Evolutionary conservation across 2,113 vertebrate genomes (phyloP).

Genomic region (Trochalopteron elliotii): DNA sequence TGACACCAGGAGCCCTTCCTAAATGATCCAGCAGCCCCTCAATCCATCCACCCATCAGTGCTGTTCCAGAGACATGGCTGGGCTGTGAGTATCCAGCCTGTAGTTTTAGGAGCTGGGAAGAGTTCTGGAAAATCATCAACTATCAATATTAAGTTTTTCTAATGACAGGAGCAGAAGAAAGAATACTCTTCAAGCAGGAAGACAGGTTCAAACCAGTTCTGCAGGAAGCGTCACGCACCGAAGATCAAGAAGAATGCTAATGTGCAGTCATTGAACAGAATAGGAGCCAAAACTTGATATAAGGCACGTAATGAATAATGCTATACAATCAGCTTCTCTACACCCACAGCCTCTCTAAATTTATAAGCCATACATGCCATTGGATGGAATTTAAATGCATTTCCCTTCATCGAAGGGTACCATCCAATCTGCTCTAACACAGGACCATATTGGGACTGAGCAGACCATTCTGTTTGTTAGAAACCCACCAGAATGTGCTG

Average conservation of each 20-base stretch:
- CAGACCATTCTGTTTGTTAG: constrained; percentile 45
- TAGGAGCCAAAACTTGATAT: constrained; percentile 48
- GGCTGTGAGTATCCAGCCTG: neutral
- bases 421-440: constrained; percentile 56
- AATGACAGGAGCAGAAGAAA: constrained; percentile 13
- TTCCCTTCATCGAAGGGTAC: neutral
- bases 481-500: constrained; percentile 45
- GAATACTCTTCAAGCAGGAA: constrained; percentile 26
- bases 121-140: constrained; percentile 18
- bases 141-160: constrained; percentile 34
- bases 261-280: constrained; percentile 43
- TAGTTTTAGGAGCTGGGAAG: neutral
- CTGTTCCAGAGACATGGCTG: neutral
- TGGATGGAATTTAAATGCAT: constrained; percentile 28
- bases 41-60: neutral
- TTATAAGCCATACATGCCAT: neutral
- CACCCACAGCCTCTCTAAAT: constrained; percentile 48
- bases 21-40: neutral
- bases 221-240: constrained; percentile 29
- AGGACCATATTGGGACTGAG: constrained; percentile 47
- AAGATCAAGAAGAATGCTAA: constrained; percentile 59
- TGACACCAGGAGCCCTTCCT: neutral
- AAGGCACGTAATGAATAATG: constrained; percentile 46
- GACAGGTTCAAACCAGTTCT: constrained; percentile 47
- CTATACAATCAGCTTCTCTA: constrained; percentile 26